Percentiles rank a stretch among this genome's conserved stretches.
Evolutionary conservation across 2,888 invertebrate species (phyloP).

Genomic region (Tridacna gigas): DNA sequence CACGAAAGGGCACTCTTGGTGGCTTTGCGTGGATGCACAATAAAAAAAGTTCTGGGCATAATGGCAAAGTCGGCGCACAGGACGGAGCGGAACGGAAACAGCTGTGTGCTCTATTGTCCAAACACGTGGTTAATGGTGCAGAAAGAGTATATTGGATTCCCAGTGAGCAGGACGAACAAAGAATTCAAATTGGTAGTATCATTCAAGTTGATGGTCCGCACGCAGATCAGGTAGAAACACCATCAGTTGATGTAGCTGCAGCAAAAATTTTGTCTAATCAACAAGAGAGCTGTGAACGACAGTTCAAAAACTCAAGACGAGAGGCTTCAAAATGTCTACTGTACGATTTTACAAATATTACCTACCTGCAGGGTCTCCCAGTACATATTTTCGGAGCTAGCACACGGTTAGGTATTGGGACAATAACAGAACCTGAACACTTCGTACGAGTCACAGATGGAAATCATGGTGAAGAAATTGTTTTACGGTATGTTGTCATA

Average conservation of each 20-base stretch:
- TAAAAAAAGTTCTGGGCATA: too few relatives aligned
- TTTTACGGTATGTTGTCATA: neutral
- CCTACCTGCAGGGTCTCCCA: conserved; percentile 15
- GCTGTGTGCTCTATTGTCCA: conserved; percentile 17
- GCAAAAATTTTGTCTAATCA: neutral
- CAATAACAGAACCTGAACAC: conserved; percentile 8
- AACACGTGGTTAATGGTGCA: conserved; percentile 19
- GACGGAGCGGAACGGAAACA: neutral
- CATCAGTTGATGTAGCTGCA: conserved; percentile 15
- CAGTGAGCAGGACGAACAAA: neutral
- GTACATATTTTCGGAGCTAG: conserved; percentile 39
- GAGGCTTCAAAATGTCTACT: neutral
- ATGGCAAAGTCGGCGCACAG: neutral
- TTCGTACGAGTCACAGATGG: neutral
- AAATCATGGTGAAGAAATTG: neutral
- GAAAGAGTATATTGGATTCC: conserved; percentile 2
- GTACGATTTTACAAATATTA: neutral
- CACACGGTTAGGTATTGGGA: conserved; percentile 30
- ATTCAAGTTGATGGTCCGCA: neutral
- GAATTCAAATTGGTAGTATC: conserved; percentile 16
- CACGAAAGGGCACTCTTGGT: conserved; percentile 18
- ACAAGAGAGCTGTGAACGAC: neutral
- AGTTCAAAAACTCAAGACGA: conserved; percentile 8
- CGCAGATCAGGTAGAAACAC: neutral
- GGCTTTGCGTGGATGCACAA: conserved; percentile 16